phyloP scores from a whole-genome alignment of 2,113 vertebrate genomes.

The Poeciliopsis turrubarensis region DNA sequence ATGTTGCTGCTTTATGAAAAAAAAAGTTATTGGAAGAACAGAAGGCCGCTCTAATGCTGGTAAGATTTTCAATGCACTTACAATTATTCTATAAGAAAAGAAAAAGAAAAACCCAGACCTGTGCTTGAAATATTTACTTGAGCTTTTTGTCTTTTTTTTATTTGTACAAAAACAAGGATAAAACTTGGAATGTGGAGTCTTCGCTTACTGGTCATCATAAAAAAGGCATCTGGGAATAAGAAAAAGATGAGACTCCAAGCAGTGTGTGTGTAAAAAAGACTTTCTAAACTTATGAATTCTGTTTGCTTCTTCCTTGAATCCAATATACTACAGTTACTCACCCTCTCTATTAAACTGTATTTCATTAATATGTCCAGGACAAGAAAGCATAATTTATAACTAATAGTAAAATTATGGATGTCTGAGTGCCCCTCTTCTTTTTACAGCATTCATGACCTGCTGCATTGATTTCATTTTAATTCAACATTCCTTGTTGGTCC shows the following conservation, averaged over 20 bases:
- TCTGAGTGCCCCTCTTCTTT: not conserved
- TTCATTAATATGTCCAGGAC: not conserved
- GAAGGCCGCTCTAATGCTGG: not conserved
- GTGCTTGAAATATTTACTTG: not conserved
- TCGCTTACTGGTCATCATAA: not conserved
- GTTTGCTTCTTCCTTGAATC: not conserved
- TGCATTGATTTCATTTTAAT: not conserved
- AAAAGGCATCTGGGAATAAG: constrained; percentile 9
- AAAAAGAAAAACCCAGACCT: too few relatives aligned
- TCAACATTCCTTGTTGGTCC: not conserved
- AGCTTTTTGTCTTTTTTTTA: too few relatives aligned
- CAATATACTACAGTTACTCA: too few relatives aligned
- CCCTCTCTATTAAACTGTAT: not conserved
- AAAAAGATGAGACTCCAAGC: not conserved
- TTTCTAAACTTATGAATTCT: not conserved
- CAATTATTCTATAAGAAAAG: not conserved
- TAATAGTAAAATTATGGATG: not conserved
- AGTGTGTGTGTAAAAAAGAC: not conserved
- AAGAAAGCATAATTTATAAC: not conserved
- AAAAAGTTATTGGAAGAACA: not conserved
- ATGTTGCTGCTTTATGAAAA: constrained; percentile 5
- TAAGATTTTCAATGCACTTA: constrained; percentile 1
- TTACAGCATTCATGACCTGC: not conserved
- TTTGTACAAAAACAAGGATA: not conserved
- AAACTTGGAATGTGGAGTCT: not conserved